phyloP scores from a whole-genome alignment of 2,113 vertebrate genomes.

The Ivindomyrus marchei region DNA sequence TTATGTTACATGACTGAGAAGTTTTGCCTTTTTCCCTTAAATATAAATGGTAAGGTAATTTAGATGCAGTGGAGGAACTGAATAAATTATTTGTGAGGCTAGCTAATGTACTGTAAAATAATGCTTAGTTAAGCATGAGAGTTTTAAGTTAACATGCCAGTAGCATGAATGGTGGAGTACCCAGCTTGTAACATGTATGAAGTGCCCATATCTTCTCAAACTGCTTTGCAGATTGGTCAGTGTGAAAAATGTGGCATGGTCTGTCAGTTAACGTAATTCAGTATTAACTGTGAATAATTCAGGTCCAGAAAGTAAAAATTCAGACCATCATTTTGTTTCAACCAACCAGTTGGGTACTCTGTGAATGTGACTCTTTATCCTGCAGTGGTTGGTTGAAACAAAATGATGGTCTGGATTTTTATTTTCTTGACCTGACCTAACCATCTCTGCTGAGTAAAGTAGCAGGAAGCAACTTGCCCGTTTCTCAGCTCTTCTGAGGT shows the following conservation, averaged over 20 bases:
- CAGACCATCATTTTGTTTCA: background rate
- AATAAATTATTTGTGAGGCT: background rate
- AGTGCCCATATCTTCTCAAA: background rate
- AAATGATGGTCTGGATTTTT: background rate
- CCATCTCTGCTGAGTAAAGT: background rate
- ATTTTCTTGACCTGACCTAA: background rate
- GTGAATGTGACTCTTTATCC: background rate
- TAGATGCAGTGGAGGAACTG: background rate
- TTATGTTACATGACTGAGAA: background rate
- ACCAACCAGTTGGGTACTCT: background rate
- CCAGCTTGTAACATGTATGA: background rate
- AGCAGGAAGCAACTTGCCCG: background rate
- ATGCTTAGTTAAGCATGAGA: background rate
- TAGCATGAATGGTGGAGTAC: background rate
- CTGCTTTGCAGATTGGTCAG: background rate
- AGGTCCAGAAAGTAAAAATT: background rate
- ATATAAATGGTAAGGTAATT: background rate
- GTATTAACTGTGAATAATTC: background rate
- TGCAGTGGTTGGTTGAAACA: background rate
- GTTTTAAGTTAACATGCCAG: background rate
- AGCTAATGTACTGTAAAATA: background rate
- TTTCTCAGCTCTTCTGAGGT: background rate
- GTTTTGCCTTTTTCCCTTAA: background rate
- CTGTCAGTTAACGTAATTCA: background rate
- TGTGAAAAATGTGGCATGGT: background rate